These are phyloP conservation scores for Drosophila repletoides DNA, from an alignment of 1,140 invertebrate species.

Conservation along the genomic window DNA sequence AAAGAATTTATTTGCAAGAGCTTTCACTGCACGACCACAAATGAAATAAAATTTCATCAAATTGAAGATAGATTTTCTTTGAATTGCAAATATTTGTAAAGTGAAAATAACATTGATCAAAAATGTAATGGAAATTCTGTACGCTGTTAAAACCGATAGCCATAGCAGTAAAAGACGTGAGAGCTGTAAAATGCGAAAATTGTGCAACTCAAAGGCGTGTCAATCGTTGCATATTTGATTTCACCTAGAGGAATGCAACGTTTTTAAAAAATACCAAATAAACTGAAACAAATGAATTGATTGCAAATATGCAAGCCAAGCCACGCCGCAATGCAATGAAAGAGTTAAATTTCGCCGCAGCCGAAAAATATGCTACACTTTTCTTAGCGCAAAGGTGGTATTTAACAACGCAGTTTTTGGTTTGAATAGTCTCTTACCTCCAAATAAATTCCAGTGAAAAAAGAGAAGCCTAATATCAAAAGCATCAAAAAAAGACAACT, in stretches of 20 bases:
- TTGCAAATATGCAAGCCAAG: too few relatives aligned
- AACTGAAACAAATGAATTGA: constrained; percentile 25
- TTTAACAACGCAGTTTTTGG: too few relatives aligned
- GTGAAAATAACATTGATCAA: background rate
- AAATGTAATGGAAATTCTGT: background rate
- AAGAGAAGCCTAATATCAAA: background rate
- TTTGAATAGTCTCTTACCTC: too few relatives aligned
- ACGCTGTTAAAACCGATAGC: too few relatives aligned
- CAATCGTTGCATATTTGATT: constrained; percentile 52
- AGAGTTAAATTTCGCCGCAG: too few relatives aligned
- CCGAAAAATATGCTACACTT: too few relatives aligned
- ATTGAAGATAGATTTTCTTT: too few relatives aligned
- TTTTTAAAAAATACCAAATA: constrained; percentile 28
- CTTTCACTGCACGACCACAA: too few relatives aligned
- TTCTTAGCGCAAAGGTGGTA: too few relatives aligned
- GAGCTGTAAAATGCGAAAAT: background rate
- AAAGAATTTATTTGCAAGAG: too few relatives aligned
- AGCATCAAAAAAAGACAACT: background rate
- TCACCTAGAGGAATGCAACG: constrained; percentile 6
- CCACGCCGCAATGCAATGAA: too few relatives aligned
- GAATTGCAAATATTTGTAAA: too few relatives aligned
- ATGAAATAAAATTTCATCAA: background rate
- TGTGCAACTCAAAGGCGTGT: constrained; percentile 16
- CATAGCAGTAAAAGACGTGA: background rate
- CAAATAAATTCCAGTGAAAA: background rate